Evolutionary conservation across 2,888 invertebrate genomes (phyloP).

Genomic region (Hypena proboscidalis): DNA sequence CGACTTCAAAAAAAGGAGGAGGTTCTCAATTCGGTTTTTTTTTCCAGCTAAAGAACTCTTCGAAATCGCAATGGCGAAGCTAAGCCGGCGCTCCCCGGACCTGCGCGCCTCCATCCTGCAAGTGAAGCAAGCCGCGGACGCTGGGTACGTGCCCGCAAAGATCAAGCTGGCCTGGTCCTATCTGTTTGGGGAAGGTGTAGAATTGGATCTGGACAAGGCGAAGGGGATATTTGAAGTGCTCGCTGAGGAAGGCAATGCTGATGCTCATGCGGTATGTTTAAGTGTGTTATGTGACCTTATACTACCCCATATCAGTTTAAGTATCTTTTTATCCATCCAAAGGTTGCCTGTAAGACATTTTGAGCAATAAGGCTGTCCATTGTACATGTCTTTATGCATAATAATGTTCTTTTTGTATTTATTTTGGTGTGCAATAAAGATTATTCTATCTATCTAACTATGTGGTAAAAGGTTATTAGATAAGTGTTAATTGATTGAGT

Average conservation of each 20-base stretch:
- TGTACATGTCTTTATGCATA: no score
- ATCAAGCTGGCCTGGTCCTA: constrained; percentile 95
- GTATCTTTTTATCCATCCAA: no score
- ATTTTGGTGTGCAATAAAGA: no score
- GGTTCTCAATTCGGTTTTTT: no score
- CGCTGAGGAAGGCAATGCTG: constrained; percentile 91
- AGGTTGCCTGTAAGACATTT: no score
- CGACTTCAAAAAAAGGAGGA: no score
- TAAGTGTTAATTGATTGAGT: no score
- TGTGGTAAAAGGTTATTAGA: no score
- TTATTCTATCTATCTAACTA: no score
- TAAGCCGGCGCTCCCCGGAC: constrained; percentile 91
- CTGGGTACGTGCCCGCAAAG: constrained; percentile 92
- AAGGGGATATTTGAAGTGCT: constrained; percentile 91
- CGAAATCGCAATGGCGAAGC: constrained; percentile 88
- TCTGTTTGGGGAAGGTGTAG: constrained; percentile 92
- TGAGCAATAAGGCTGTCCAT: no score
- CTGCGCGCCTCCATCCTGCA: constrained; percentile 90
- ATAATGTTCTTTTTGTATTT: no score
- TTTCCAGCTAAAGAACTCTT: constrained; percentile 89
- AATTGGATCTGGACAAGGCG: constrained; percentile 91
- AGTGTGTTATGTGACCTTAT: not conserved
- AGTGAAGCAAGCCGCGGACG: constrained; percentile 91
- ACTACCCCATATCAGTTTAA: not conserved
- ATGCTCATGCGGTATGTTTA: constrained; percentile 93